Evolutionary conservation across 2,888 invertebrate genomes (phyloP), one percentile per base, ranked within the genome.

Genomic region (Ennomos erosarius): DNA sequence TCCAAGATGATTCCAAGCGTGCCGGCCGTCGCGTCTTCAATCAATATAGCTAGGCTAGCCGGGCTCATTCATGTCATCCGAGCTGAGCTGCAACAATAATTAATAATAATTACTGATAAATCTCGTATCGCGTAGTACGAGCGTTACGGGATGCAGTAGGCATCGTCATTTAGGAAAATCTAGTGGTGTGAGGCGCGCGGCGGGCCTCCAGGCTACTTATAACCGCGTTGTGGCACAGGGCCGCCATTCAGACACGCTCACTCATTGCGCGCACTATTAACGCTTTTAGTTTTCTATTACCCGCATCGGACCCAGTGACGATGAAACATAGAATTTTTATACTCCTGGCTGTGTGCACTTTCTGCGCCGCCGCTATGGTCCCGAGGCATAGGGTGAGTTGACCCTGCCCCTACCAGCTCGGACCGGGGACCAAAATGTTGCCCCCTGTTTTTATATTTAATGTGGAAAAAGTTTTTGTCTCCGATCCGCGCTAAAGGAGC

Each of bases 351-450:
- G 51, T 80, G 47, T 81, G 78, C 68, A 71, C 79, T 44, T 48
- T 84, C 59, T 48, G 83, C 59, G 64, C 81, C 10, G 69, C 69
- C n/a, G 86, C 88, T 55, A 79, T 85, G 79, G 82, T 83, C 36
- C 82, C 83, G 6, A 75, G 70, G 55, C 68, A 76, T 8, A 83
- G 76, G 83, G 90, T 90, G 65, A 89, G 89, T 85, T 11, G 10
- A 12, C 10, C 10, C 26, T 26, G 26, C 26, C 26, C 26, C 26
- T 26, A 26, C 26, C 26, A 26, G 26, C 26, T 26, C 26, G 26
- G 26, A 26, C 26, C 26, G 26, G 5, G 26, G 26, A 26, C 26
- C 4, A 26, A 26, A 26, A 26, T 26, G 6, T 26, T 26, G 26
- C 6, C 26, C 26, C 6, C 26, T 4, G 6, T 26, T 26, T 26